Evolutionary conservation across 2,888 invertebrate genomes (phyloP).

Genomic region (Gastracanthus pulcherrimus): DNA sequence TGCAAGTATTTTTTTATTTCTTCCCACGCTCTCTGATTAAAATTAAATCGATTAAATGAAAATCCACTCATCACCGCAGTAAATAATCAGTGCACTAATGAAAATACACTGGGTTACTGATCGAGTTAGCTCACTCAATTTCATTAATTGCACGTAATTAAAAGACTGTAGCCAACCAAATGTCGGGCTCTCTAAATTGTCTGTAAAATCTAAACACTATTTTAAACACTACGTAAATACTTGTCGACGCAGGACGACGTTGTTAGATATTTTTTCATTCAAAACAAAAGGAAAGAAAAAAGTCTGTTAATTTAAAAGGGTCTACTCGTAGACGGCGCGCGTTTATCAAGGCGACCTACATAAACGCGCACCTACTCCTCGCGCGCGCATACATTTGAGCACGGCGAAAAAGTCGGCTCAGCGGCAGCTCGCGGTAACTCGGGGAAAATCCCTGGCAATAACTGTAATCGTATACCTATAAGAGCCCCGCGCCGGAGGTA

Average conservation of each 20-base stretch:
- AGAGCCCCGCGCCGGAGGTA: neutral
- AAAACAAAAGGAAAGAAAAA: neutral
- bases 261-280: neutral
- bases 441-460: conserved; percentile 37
- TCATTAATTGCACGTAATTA: neutral
- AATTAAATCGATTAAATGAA: neutral
- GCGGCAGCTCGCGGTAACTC: neutral
- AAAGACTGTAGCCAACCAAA: neutral
- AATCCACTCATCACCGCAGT: neutral
- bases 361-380: neutral
- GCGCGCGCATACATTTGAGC: neutral
- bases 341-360: neutral
- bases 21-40: neutral
- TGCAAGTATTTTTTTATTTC: too few species aligned
- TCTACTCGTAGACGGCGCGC: neutral
- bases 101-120: neutral
- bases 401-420: neutral
- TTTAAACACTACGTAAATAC: neutral
- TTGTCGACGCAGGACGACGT: neutral
- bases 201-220: too few species aligned
- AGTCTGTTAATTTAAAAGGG: neutral
- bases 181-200: neutral
- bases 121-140: neutral
- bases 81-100: neutral
- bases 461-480: conserved; percentile 46